A percentile compares a stretch with the other conserved stretches of the same genome.
These are phyloP conservation scores for Mamestra configurata DNA, from an alignment of 1,140 invertebrate species.

Conservation along the genomic window DNA sequence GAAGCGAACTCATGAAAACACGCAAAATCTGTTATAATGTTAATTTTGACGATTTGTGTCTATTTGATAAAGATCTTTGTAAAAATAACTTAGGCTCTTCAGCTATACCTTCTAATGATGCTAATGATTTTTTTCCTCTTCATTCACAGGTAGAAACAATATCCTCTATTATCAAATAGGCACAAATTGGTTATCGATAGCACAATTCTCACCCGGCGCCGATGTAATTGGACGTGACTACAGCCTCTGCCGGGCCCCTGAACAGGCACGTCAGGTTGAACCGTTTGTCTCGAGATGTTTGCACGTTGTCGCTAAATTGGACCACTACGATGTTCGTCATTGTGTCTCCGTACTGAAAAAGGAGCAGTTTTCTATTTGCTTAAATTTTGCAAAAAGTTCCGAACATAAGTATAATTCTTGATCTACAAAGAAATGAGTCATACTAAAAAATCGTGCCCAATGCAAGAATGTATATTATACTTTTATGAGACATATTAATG, in stretches of 20 bases:
- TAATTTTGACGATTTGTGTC: constrained; percentile 63
- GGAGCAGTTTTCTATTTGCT: too few species aligned
- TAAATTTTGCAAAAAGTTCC: too few species aligned
- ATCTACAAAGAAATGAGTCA: too few species aligned
- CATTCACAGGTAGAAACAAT: constrained; percentile 26
- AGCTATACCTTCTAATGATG: not conserved
- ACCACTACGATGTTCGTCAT: constrained; percentile 98
- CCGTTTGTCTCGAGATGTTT: constrained; percentile 96
- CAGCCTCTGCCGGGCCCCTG: constrained; percentile 96
- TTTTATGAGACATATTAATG: not conserved
- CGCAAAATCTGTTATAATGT: constrained; percentile 68
- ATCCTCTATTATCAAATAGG: constrained; percentile 57
- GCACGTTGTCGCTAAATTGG: constrained; percentile 97
- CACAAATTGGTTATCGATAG: constrained; percentile 32
- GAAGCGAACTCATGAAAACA: constrained; percentile 61
- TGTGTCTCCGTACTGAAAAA: constrained; percentile 94
- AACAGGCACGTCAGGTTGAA: constrained; percentile 97
- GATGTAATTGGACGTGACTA: constrained; percentile 97
- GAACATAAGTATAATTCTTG: too few species aligned
- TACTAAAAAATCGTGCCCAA: too few species aligned
- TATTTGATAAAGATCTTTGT: constrained; percentile 59
- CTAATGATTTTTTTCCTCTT: not conserved
- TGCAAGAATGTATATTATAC: too few species aligned
- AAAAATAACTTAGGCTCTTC: not conserved
- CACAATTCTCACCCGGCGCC: constrained; percentile 93